Evolutionary conservation across 2,888 invertebrate genomes (phyloP), one percentile per base, ranked within the genome.

Genomic region (Coenonympha glycerion): DNA sequence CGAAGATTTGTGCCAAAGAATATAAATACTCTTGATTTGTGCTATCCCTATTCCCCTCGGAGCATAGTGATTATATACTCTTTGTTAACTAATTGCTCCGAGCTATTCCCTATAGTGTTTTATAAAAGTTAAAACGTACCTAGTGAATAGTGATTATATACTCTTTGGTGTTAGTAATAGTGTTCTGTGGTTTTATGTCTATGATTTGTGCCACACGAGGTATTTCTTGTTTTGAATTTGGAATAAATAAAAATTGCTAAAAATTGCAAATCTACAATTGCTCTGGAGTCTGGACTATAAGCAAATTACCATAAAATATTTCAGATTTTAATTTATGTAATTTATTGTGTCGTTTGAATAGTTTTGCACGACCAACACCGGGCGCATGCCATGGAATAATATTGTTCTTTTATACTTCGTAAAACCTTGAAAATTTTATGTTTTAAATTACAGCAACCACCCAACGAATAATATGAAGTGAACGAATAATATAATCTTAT

Each of bases 171-270:
- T n/a, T n/a, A n/a, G n/a, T n/a, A n/a, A n/a, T n/a, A n/a, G n/a
- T n/a, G n/a, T n/a, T n/a, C n/a, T n/a, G n/a, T n/a, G n/a, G 2
- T 6, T 31, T n/a, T n/a, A n/a, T n/a, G 39, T 53, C 45, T 50
- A 56, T 50, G 18, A 44, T 52, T 51, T 52, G 49, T 59, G 53
- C 54, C 48, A 63, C 71, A 71, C 70, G 71, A 72, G 71, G 71
- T 71, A 62, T 60, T 63, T 65, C 61, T 57, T 60, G 66, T 69
- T 71, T 68, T 68, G 65, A 63, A 59, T 58, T 55, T 47, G 24
- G 15, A 47, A 40, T 49, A 48, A 18, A n/a, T 33, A 22, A 15
- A 28, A 15, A 24, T 26, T 47, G 24, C 4, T 21, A 6, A 22
- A 6, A 15, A 44, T 22, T 22, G 6, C 15, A 21, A 44, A 22